These are phyloP conservation scores for Accipiter cooperii DNA, from an alignment of 2,113 vertebrate genomes.

Conservation along the genomic window DNA sequence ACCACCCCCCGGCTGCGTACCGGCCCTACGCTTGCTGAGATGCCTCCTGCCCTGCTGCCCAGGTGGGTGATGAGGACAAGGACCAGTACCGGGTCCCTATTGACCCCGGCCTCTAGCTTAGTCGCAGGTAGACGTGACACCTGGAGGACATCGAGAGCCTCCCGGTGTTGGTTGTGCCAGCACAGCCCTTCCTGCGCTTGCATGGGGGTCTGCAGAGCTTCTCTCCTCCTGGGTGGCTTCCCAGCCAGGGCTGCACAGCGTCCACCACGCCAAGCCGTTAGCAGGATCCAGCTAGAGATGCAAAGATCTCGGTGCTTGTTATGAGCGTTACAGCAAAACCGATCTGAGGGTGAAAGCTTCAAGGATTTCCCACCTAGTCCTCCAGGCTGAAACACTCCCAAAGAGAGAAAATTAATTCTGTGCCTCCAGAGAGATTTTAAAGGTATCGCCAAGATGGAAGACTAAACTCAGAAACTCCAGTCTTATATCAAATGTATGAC, in stretches of 20 bases:
- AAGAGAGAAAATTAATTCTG: background rate
- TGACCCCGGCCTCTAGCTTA: background rate
- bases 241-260: background rate
- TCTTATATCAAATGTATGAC: background rate
- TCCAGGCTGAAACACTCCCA: background rate
- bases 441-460: background rate
- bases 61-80: background rate
- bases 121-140: background rate
- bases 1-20: rapidly evolving
- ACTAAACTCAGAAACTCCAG: background rate
- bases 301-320: background rate
- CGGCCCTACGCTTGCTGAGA: background rate
- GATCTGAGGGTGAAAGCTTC: background rate
- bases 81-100: background rate
- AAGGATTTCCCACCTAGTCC: background rate
- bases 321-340: rapidly evolving
- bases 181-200: rapidly evolving
- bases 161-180: background rate
- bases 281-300: background rate
- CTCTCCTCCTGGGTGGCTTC: background rate
- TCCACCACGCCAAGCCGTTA: background rate
- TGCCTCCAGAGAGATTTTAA: background rate
- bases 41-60: background rate
- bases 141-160: background rate
- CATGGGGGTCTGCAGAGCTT: rapidly evolving